phyloP scores from a whole-genome alignment of 2,797 vertebrate genomes.

The Tamandua tetradactyla region DNA sequence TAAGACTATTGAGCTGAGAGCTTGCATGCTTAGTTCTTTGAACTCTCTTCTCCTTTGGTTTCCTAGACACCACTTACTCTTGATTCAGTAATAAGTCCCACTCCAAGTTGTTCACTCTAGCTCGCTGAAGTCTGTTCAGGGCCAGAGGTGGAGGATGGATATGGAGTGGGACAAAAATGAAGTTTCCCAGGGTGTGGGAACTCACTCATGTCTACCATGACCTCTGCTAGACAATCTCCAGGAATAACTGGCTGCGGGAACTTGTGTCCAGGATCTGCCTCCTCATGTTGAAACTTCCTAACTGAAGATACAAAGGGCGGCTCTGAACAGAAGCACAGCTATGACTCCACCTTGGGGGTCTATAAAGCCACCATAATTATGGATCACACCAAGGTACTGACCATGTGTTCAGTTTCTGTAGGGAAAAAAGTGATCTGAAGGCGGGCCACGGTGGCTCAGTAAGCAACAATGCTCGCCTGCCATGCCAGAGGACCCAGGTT shows the following conservation, averaged over 20 bases:
- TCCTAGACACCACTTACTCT: neutral
- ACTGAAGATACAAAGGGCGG: neutral
- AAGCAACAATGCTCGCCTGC: too few relatives aligned
- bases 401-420: fast-evolving
- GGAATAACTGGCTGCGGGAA: neutral
- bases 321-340: neutral
- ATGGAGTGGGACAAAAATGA: too few relatives aligned
- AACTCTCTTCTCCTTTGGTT: neutral
- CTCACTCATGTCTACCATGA: too few relatives aligned
- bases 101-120: neutral
- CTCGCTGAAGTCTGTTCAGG: too few relatives aligned
- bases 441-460: too few relatives aligned
- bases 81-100: neutral
- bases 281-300: neutral
- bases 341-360: neutral
- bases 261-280: neutral
- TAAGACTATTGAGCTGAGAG: neutral
- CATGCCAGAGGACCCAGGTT: too few relatives aligned
- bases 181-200: neutral
- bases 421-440: neutral
- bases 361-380: neutral
- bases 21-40: fast-evolving
- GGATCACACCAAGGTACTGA: neutral
- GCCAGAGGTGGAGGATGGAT: neutral
- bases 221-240: neutral